A percentile compares a stretch with the other conserved stretches of the same genome.
phyloP scores from a whole-genome alignment of 2,113 vertebrate species.

The Delphinus delphis region DNA sequence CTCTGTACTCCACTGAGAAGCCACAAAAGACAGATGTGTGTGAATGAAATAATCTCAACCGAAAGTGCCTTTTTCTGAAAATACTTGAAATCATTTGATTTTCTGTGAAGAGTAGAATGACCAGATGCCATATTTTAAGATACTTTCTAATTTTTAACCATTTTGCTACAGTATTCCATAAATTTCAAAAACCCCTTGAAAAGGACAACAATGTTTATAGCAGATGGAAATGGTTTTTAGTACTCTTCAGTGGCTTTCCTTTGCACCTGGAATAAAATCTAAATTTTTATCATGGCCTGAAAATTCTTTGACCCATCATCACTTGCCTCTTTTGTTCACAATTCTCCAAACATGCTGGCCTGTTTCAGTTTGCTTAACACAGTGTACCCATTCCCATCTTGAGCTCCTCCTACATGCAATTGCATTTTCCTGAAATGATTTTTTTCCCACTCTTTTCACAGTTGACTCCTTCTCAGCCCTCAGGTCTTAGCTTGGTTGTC shows the following conservation, averaged over 20 bases:
- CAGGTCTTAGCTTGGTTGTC: neutral
- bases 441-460: neutral
- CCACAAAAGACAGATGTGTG: neutral
- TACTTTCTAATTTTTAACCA: conserved; percentile 9
- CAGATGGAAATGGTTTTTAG: neutral
- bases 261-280: neutral
- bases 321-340: neutral
- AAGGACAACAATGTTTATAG: neutral
- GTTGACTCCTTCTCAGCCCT: neutral
- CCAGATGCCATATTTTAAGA: neutral
- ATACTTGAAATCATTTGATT: conserved; percentile 33
- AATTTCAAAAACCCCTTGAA: neutral
- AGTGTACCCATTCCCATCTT: neutral
- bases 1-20: conserved; percentile 8
- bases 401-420: neutral
- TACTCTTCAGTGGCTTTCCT: neutral
- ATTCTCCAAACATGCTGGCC: neutral
- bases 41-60: conserved; percentile 47
- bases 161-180: neutral
- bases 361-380: neutral
- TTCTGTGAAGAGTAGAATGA: conserved; percentile 33
- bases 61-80: conserved; percentile 13
- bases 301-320: neutral
- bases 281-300: neutral
- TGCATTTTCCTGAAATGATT: neutral